phyloP scores from a whole-genome alignment of 2,113 vertebrate species.

The Castor canadensis region DNA sequence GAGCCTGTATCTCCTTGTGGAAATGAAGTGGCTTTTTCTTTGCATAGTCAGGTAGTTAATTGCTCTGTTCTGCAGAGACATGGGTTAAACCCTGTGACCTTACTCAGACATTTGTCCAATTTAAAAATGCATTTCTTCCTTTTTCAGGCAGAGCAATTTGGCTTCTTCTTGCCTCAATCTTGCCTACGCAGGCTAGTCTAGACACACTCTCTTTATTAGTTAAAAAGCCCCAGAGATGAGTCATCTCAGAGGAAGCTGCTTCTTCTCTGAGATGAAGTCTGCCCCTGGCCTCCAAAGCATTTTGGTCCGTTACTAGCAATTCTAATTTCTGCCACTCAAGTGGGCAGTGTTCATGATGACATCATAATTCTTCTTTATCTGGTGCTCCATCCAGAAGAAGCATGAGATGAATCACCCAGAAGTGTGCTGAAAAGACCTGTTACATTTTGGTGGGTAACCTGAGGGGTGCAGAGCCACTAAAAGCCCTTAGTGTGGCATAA shows the following conservation, averaged over 20 bases:
- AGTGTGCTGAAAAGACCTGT: neutral
- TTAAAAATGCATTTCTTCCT: neutral
- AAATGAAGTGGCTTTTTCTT: neutral
- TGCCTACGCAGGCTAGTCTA: neutral
- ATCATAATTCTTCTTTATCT: neutral
- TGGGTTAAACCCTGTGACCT: neutral
- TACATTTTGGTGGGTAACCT: neutral
- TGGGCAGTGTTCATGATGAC: neutral
- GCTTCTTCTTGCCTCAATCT: neutral
- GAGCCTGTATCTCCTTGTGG: neutral
- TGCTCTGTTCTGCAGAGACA: neutral
- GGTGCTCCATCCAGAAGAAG: too few relatives aligned
- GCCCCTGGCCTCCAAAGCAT: neutral
- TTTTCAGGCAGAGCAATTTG: neutral
- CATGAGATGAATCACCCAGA: neutral
- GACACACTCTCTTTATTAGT: neutral
- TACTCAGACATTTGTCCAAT: neutral
- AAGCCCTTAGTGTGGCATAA: neutral
- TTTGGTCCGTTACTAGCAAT: neutral
- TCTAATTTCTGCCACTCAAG: neutral
- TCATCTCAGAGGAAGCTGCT: too few relatives aligned
- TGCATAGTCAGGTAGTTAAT: rapidly evolving
- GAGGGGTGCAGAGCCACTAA: neutral
- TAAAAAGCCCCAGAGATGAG: neutral
- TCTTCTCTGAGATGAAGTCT: neutral